Percentiles rank a stretch among this genome's conserved stretches.
Evolutionary conservation across 2,797 vertebrate species (phyloP).

Genomic region (Gymnothorax reevesii): DNA sequence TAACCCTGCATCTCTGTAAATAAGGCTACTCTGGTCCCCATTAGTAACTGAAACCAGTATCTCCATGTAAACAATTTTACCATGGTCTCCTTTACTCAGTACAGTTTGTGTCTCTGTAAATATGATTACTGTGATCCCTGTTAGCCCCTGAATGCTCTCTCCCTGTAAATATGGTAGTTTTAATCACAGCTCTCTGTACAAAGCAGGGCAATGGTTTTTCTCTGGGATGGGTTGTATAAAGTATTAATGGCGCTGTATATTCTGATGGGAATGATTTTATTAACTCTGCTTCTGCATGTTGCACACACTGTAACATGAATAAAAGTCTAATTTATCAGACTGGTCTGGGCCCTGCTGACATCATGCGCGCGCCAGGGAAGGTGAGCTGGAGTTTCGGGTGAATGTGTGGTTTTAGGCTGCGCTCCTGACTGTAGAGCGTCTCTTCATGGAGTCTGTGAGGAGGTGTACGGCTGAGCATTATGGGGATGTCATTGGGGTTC

Average conservation of each 20-base stretch:
- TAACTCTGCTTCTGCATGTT: conserved; percentile 67
- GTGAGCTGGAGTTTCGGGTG: no score
- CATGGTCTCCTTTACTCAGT: conserved; percentile 42
- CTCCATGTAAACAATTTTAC: not conserved
- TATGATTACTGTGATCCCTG: conserved; percentile 34
- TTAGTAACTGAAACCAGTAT: conserved; percentile 46
- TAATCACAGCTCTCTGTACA: conserved; percentile 51
- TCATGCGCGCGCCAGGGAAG: not conserved
- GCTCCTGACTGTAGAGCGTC: no score
- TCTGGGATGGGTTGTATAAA: conserved; percentile 47
- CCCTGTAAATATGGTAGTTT: conserved; percentile 58
- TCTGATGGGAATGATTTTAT: conserved; percentile 49
- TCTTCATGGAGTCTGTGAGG: no score
- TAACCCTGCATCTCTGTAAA: no score
- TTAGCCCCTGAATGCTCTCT: conserved; percentile 45
- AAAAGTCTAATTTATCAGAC: conserved; percentile 62
- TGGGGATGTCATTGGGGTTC: no score
- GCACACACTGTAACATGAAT: conserved; percentile 67
- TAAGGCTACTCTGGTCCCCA: conserved; percentile 34
- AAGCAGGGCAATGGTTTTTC: conserved; percentile 35
- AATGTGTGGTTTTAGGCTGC: not conserved
- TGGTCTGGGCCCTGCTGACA: not conserved
- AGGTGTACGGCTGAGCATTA: no score
- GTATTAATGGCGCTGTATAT: conserved; percentile 61
- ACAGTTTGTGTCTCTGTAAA: conserved; percentile 25